Evolutionary conservation across 2,113 vertebrate genomes (phyloP).

Genomic region (Hippolais icterina): DNA sequence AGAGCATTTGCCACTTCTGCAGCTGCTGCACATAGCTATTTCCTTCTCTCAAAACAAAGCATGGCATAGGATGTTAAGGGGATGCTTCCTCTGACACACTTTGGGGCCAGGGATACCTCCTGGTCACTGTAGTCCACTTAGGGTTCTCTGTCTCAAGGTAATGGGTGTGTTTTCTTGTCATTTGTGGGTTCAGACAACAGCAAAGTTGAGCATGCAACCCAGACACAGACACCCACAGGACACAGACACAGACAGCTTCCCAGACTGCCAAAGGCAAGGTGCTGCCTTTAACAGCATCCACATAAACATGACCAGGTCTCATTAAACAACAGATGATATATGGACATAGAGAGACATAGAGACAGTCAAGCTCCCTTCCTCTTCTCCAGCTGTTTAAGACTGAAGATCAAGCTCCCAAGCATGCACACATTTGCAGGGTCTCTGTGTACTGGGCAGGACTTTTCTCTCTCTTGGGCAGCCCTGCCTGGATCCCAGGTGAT

Average conservation of each 20-base stretch:
- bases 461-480: background rate
- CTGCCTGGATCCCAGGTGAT: background rate
- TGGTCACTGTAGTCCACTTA: fast-evolving
- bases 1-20: background rate
- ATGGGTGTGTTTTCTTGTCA: background rate
- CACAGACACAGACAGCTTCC: background rate
- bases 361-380: background rate
- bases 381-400: background rate
- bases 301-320: background rate
- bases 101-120: background rate
- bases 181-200: background rate
- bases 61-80: background rate
- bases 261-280: background rate
- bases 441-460: fast-evolving
- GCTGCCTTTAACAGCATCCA: background rate
- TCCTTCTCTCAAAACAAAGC: background rate
- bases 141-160: background rate
- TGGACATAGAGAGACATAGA: background rate
- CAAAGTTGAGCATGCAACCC: background rate
- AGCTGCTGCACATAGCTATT: background rate
- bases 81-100: background rate
- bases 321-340: background rate
- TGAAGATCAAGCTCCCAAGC: background rate
- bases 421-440: background rate
- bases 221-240: background rate